A percentile compares a stretch with the other conserved stretches of the same genome.
phyloP scores from a whole-genome alignment of 2,888 invertebrate species.

The Pegoplata infirma region DNA sequence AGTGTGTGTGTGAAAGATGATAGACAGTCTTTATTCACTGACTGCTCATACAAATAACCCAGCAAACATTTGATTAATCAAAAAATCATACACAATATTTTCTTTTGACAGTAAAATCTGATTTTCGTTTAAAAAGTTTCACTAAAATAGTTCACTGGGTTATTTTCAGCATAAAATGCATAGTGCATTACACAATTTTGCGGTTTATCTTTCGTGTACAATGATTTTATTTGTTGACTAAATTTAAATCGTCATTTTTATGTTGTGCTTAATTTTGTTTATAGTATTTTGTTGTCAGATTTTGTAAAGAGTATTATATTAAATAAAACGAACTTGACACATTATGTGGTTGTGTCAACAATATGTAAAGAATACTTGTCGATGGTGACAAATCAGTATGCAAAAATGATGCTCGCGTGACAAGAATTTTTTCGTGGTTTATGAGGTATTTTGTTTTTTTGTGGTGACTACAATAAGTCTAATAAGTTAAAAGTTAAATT shows the following conservation, averaged over 20 bases:
- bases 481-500: too few relatives aligned
- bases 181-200: not conserved
- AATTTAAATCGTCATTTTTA: slow-evolving; percentile 4
- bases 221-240: slow-evolving; percentile 20
- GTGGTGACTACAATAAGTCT: too few relatives aligned
- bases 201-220: slow-evolving; percentile 18
- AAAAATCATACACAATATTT: too few relatives aligned
- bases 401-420: too few relatives aligned
- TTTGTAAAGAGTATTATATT: slow-evolving; percentile 42
- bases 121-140: not conserved
- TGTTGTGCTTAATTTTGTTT: not conserved
- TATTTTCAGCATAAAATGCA: not conserved
- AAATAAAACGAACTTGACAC: slow-evolving; percentile 64
- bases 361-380: slow-evolving; percentile 23
- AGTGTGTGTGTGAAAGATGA: slow-evolving; percentile 4
- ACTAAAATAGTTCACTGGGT: not conserved
- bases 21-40: not conserved
- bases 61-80: slow-evolving; percentile 8
- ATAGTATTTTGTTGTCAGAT: not conserved
- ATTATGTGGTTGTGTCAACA: slow-evolving; percentile 49
- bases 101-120: not conserved
- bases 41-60: slow-evolving; percentile 12
- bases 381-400: slow-evolving; percentile 9
- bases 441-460: too few relatives aligned
- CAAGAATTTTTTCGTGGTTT: too few relatives aligned